Percentiles rank a stretch among this genome's conserved stretches.
Conservation (phyloP, 2,113 vertebrate species). For the Ceuthmochares aereus region DNA sequence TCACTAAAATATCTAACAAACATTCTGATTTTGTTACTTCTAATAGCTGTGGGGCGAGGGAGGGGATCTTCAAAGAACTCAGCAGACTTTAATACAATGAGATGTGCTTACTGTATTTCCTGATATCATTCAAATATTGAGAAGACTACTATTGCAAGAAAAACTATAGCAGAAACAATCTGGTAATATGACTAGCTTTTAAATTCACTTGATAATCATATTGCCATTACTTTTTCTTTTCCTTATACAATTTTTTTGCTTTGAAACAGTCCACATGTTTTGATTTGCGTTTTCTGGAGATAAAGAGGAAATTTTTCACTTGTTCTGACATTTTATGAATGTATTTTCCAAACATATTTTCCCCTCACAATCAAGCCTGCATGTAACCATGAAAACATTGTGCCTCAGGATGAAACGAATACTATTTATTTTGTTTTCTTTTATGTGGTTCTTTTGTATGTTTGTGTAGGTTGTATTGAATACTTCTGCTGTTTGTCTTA, state of each 20-base stretch:
- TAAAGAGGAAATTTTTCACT: not conserved
- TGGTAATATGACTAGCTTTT: not conserved
- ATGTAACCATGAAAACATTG: not conserved
- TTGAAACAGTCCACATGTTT: not conserved
- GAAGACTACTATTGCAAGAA: not conserved
- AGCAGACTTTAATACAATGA: not conserved
- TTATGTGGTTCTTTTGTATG: not conserved
- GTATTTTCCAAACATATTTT: too few relatives aligned
- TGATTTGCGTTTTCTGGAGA: not conserved
- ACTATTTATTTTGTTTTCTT: not conserved
- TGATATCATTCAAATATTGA: not conserved
- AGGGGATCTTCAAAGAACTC: not conserved
- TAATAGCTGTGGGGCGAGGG: rapidly evolving
- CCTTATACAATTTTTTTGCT: not conserved
- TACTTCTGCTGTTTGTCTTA: not conserved
- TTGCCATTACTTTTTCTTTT: not conserved
- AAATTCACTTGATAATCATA: not conserved
- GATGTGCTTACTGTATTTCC: not conserved
- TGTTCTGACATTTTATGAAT: not conserved
- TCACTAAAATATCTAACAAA: not conserved
- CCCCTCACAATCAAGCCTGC: not conserved
- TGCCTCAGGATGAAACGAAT: not conserved
- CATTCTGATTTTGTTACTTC: not conserved
- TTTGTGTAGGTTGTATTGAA: not conserved
- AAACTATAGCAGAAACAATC: not conserved